Base-by-base conservation (phyloP, 2,113 vertebrate genomes). In the Xyrauchen texanus region DNA sequence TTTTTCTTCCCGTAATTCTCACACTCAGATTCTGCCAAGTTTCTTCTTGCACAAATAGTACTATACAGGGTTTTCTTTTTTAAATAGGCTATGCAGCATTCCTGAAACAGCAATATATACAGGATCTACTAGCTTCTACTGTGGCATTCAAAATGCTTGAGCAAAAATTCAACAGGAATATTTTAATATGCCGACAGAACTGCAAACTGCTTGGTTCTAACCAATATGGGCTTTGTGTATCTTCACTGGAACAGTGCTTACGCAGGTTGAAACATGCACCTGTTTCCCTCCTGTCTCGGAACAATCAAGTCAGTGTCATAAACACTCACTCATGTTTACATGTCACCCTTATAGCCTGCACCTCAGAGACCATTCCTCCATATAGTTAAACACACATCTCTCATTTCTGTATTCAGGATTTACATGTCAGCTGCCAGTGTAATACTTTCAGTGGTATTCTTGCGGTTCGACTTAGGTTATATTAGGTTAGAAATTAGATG, bases 261-360 rank as follows among this genome's bases (percentile, higher is more conserved):
- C 55, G 69, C 81, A 74, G 53, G 85, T 76, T 68, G 5, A 60
- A 70, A 75, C 82, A 82, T 57, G 77, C 81, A 73, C 47, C 47
- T 62, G 61, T 52, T 81, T 13, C 45, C 52, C 44, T 57, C 47
- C 64, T 77, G 60, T 81, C 47, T 44, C 51, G 16, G 16, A 12
- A 60, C 49, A 49, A 49, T 62, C 58, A 62, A 49, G n/a, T 53
- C 55, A 4, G 13, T 34, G 15, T 79, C 34, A 55, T 72, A 47
- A 49, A 62, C 7, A 42, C 53, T 11, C 57, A n/a, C 49, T 46
- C 15, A 8, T 80, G 44, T 7, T 78, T 78, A 57, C 51, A 58
- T 55, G 21, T 61, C 21, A 8, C 64, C 73, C 15, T 65, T 12
- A 57, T 80, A 70, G 4, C 13, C 51, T 55, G 46, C 47, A 79